Evolutionary conservation across 2,888 invertebrate species (phyloP).

Genomic region (Amphipyra berbera): DNA sequence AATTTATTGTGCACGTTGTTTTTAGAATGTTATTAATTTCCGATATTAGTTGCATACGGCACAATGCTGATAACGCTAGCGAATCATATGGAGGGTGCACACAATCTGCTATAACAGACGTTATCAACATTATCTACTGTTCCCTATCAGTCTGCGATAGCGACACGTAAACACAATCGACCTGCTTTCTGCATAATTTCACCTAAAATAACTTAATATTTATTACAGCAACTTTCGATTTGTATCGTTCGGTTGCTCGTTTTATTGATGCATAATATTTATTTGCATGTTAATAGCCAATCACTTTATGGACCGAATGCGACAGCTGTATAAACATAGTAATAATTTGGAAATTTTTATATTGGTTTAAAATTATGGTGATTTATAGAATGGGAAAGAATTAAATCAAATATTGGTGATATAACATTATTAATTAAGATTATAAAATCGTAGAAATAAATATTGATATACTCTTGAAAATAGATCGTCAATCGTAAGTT

Average conservation of each 20-base stretch:
- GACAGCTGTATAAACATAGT: constrained; percentile 49
- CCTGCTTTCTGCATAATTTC: constrained; percentile 63
- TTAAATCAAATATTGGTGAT: constrained; percentile 1
- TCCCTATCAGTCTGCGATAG: constrained; percentile 58
- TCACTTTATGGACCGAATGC: constrained; percentile 40
- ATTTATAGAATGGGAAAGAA: constrained; percentile 1
- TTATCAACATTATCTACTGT: constrained; percentile 60
- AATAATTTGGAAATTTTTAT: constrained; percentile 29
- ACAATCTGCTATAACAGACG: constrained; percentile 34
- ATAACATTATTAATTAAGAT: not conserved
- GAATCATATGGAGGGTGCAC: constrained; percentile 17
- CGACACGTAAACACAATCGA: constrained; percentile 54
- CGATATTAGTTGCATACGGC: constrained; percentile 6
- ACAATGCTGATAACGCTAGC: not conserved
- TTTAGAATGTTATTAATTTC: constrained; percentile 14
- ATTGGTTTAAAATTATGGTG: constrained; percentile 16
- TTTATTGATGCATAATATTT: constrained; percentile 45
- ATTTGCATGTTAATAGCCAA: constrained; percentile 42
- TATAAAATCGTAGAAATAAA: not conserved
- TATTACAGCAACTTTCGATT: constrained; percentile 51
- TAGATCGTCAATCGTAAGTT: not conserved
- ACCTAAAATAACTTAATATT: constrained; percentile 44
- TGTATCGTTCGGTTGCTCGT: constrained; percentile 14
- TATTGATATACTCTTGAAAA: not conserved
- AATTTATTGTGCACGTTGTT: not conserved